phyloP scores from a whole-genome alignment of 2,797 vertebrate species.

The Calcarius lapponicus region DNA sequence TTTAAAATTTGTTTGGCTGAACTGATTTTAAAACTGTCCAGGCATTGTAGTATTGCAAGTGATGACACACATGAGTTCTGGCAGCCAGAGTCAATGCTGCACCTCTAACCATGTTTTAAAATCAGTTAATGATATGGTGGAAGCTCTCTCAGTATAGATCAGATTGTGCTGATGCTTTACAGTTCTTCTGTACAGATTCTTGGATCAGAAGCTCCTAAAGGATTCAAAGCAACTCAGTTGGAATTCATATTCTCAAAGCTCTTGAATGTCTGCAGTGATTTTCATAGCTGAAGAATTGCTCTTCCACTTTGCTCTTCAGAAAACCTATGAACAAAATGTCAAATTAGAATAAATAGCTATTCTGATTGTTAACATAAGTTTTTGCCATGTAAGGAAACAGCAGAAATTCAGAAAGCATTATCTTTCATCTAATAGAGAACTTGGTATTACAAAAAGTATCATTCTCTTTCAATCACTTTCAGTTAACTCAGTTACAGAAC shows the following conservation, averaged over 20 bases:
- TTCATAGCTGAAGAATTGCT: not conserved
- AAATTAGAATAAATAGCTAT: not conserved
- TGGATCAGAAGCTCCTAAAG: not conserved
- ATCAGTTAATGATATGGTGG: not conserved
- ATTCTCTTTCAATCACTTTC: not conserved
- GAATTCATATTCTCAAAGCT: not conserved
- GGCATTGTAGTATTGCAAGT: not conserved
- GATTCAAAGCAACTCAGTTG: not conserved
- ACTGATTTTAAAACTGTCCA: not conserved
- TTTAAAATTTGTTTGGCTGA: not conserved
- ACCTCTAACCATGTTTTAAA: not conserved
- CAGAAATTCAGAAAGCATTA: not conserved
- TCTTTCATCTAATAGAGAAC: not conserved
- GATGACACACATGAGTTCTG: not conserved
- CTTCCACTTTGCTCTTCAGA: not conserved
- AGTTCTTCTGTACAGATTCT: not conserved
- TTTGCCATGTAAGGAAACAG: not conserved
- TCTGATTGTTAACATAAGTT: not conserved
- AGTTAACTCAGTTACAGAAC: conserved; percentile 17
- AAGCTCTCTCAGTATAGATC: not conserved
- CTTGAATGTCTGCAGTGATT: not conserved
- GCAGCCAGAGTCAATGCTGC: not conserved
- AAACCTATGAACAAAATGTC: not conserved
- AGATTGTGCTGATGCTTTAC: not conserved
- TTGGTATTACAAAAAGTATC: not conserved